Percentiles rank a stretch among this genome's conserved stretches.
Evolutionary conservation across 1,140 invertebrate genomes (phyloP).

Genomic region (Portunus trituberculatus): DNA sequence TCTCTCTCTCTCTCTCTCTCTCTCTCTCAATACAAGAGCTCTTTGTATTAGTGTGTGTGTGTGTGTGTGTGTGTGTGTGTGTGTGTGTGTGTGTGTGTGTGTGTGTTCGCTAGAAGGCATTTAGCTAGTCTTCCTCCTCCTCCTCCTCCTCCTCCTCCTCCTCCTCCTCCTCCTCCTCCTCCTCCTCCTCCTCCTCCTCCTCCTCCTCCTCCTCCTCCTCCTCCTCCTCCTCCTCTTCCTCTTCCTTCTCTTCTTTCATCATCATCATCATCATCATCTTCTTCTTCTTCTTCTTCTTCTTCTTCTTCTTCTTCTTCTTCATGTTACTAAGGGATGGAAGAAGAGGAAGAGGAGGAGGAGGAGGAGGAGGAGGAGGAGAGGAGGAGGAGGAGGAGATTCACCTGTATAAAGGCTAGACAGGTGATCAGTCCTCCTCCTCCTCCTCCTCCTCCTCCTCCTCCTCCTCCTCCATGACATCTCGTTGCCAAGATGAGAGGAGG

Average conservation of each 20-base stretch:
- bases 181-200: not conserved
- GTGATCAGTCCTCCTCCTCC: too few species aligned
- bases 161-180: not conserved
- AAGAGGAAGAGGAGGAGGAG: not conserved
- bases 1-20: conserved; percentile 52
- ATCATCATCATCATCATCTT: not conserved
- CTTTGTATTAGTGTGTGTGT: not conserved
- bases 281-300: too few species aligned
- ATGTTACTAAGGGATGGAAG: not conserved
- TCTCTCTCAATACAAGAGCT: not conserved
- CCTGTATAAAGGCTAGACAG: too few species aligned
- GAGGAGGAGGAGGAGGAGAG: not conserved
- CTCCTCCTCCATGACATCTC: too few species aligned
- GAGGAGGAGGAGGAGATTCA: not conserved
- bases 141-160: not conserved
- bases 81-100: not conserved
- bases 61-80: not conserved
- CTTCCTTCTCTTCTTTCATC: not conserved
- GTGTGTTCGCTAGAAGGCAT: not conserved
- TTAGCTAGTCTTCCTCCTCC: not conserved
- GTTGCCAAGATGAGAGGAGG: not conserved
- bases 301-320: too few species aligned
- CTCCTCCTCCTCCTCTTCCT: not conserved
- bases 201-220: not conserved
- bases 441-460: too few species aligned